phyloP scores from a whole-genome alignment of 2,888 invertebrate species.

The Lepidocyrtoides sp. region DNA sequence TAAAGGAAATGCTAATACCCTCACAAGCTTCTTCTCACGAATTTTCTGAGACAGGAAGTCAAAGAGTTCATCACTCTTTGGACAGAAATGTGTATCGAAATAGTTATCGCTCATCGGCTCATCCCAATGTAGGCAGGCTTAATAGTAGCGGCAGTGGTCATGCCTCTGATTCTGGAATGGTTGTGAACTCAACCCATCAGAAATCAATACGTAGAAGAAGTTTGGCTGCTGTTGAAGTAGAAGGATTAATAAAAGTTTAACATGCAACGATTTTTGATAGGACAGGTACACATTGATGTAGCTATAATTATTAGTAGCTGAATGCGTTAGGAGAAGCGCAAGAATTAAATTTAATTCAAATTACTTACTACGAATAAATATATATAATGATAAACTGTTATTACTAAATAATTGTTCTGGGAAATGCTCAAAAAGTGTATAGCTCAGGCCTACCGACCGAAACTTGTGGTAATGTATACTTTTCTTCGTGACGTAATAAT shows the following conservation, averaged over 20 bases:
- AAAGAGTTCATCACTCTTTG: slow-evolving; percentile 67
- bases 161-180: slow-evolving; percentile 55
- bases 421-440: slow-evolving; percentile 9
- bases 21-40: slow-evolving; percentile 16
- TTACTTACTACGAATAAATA: too few species aligned
- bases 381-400: too few species aligned
- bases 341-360: too few species aligned
- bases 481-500: slow-evolving; percentile 11
- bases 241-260: slow-evolving; percentile 77
- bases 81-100: slow-evolving; percentile 64
- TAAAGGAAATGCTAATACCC: slow-evolving; percentile 74
- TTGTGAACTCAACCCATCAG: slow-evolving; percentile 19
- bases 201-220: slow-evolving; percentile 71
- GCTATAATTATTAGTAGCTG: background rate
- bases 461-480: slow-evolving; percentile 11
- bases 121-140: slow-evolving; percentile 20
- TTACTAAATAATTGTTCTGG: slow-evolving; percentile 21
- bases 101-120: slow-evolving; percentile 58
- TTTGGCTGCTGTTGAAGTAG: slow-evolving; percentile 72
- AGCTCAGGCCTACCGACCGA: background rate
- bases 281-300: background rate
- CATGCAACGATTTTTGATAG: background rate
- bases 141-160: slow-evolving; percentile 67
- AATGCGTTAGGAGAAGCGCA: too few species aligned
- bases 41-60: background rate